Evolutionary conservation across 2,888 invertebrate species (phyloP), one percentile per base, ranked within the genome.

Genomic region (Gastracanthus pulcherrimus): DNA sequence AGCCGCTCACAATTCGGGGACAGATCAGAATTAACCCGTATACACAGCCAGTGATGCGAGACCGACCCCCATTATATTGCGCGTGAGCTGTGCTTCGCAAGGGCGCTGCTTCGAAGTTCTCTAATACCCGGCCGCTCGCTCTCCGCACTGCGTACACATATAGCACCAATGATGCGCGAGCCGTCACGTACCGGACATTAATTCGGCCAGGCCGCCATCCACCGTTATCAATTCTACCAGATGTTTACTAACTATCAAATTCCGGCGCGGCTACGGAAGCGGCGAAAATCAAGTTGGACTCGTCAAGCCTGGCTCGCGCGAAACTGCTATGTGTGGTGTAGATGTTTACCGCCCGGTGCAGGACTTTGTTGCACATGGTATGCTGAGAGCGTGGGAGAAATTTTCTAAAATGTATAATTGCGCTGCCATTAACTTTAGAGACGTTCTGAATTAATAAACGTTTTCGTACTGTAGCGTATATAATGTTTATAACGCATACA

Each of bases 1-100:
- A 62, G 45, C 19, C 16, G 58, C 36, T 9, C 16, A 38, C 38
- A 9, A 48, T 64, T 75, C 16, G 64, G 41, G 26, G 19, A 19
- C 64, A 45, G 34, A 11, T 75, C 64, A 48, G 48, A 62, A 48
- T 75, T 75, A 75, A 48, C 64, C 48, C 48, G 29, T 26, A 29
- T 11, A 31, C 11, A 51, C 4, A 16, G 19, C 23, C 5, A 29
- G 55, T 7, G 4, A 71, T 26, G 26, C 23, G 55, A 23, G n/a
- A 26, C 19, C 48, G 48, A 19, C n/a, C n/a, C n/a, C n/a, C n/a
- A n/a, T n/a, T 19, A 19, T 16, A 48, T 19, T 16, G 7, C 48
- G n/a, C n/a, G n/a, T n/a, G n/a, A n/a, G n/a, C n/a, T n/a, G n/a
- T n/a, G n/a, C n/a, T n/a, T n/a, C n/a, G n/a, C n/a, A n/a, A n/a